phyloP scores from a whole-genome alignment of 2,888 invertebrate genomes.

The Zaprionus obscuricornis region DNA sequence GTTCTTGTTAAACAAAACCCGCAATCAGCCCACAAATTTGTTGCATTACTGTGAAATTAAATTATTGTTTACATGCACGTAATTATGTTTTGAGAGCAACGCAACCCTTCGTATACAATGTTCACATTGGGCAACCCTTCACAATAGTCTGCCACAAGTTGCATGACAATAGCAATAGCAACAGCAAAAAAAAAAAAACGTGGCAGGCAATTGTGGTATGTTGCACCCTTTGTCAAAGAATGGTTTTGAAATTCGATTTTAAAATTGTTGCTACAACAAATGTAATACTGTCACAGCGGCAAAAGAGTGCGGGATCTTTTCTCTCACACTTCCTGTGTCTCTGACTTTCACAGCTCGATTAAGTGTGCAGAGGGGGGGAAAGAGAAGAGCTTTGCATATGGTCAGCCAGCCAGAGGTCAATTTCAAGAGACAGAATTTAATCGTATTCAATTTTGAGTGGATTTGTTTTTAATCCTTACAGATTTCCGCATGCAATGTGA shows the following conservation, averaged over 20 bases:
- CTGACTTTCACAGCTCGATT: slow-evolving; percentile 70
- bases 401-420: slow-evolving; percentile 69
- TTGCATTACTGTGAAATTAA: slow-evolving; percentile 81
- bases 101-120: slow-evolving; percentile 4
- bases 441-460: slow-evolving; percentile 77
- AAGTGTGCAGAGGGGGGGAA: slow-evolving; percentile 16
- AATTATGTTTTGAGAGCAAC: slow-evolving; percentile 76
- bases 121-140: slow-evolving; percentile 49
- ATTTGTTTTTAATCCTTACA: slow-evolving; percentile 69
- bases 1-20: slow-evolving; percentile 63
- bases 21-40: slow-evolving; percentile 83
- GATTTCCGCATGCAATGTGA: slow-evolving; percentile 41
- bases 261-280: slow-evolving; percentile 67
- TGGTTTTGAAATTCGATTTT: slow-evolving; percentile 70
- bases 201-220: slow-evolving; percentile 22
- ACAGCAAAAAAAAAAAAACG: slow-evolving; percentile 19
- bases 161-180: slow-evolving; percentile 45
- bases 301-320: background rate
- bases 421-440: slow-evolving; percentile 69
- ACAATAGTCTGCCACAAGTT: slow-evolving; percentile 32
- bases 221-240: slow-evolving; percentile 21
- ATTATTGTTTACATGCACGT: slow-evolving; percentile 82
- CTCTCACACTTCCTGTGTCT: slow-evolving; percentile 5
- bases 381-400: slow-evolving; percentile 57
- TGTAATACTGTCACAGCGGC: slow-evolving; percentile 28